These are phyloP conservation scores for Micromussa lordhowensis DNA, from an alignment of 92 coral and sea anemone species.

Conservation along the genomic window DNA sequence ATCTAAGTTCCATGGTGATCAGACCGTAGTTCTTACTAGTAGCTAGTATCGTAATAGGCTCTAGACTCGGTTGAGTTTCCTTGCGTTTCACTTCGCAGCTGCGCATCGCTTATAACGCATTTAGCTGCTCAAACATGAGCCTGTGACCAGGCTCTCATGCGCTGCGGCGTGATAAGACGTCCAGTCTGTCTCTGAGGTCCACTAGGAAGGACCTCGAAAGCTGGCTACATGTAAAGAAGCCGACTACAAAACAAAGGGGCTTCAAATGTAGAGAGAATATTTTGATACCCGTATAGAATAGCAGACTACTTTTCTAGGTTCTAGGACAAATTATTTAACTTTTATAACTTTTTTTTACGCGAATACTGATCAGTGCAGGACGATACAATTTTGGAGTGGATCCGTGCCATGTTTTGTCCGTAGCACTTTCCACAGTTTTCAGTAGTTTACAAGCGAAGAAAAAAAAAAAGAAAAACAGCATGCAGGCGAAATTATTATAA, in stretches of 20 bases:
- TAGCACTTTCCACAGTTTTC: neutral
- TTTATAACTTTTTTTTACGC: neutral
- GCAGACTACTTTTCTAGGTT: conserved; percentile 31
- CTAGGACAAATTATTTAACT: neutral
- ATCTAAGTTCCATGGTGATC: conserved; percentile 77
- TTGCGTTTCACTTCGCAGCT: conserved; percentile 2
- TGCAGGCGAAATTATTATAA: too few species aligned
- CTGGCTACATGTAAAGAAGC: neutral
- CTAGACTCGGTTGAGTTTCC: neutral
- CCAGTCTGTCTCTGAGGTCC: neutral
- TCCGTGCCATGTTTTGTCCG: neutral
- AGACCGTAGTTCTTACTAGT: neutral
- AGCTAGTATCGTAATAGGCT: neutral
- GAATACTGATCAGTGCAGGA: neutral
- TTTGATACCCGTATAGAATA: neutral
- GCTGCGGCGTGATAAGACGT: too few species aligned
- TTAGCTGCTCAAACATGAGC: neutral
- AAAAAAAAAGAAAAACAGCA: neutral
- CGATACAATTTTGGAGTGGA: neutral
- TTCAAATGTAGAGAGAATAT: conserved; percentile 2
- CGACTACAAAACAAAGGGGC: neutral
- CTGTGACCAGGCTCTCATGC: too few species aligned
- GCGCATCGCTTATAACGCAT: neutral
- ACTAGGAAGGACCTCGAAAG: neutral
- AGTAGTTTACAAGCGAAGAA: neutral